Conservation (phyloP, 64 coral and sea anemone species). For the Pocillopora verrucosa region DNA sequence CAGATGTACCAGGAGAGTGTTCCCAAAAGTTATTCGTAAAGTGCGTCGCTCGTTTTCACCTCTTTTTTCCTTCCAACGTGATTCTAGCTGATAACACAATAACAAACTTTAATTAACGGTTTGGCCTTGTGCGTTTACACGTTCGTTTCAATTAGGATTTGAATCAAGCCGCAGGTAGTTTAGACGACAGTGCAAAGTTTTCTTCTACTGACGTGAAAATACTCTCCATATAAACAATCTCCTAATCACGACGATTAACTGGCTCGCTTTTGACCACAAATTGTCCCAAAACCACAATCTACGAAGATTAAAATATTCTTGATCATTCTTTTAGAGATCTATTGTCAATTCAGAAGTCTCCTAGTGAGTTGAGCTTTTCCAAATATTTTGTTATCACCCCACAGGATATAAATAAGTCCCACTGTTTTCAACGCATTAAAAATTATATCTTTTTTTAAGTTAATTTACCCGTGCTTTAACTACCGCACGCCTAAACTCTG, state of each 20-base stretch:
- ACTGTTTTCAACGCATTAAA: conserved; percentile 14
- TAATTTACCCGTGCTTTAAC: conserved; percentile 21
- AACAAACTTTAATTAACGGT: conserved; percentile 20
- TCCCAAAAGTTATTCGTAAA: background rate
- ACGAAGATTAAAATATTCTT: conserved; percentile 4
- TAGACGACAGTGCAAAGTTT: background rate
- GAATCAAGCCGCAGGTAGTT: conserved; percentile 15
- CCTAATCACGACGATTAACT: background rate
- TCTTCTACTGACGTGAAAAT: background rate
- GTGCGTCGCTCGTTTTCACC: background rate
- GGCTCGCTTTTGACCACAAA: background rate
- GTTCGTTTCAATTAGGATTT: conserved; percentile 29
- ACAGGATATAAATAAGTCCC: background rate
- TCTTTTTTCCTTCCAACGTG: conserved; percentile 4
- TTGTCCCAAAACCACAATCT: conserved; percentile 22
- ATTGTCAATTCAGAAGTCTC: background rate
- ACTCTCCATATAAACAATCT: background rate
- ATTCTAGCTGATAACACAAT: background rate
- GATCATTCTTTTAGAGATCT: conserved; percentile 3
- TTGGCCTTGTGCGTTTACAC: background rate
- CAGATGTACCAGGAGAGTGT: background rate
- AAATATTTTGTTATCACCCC: conserved; percentile 29
- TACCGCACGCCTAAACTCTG: background rate
- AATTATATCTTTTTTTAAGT: background rate
- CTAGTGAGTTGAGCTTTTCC: conserved; percentile 14